Percentiles rank a stretch among this genome's conserved stretches.
Conservation (phyloP, 1,140 invertebrate species). For the Araneus ventricosus region DNA sequence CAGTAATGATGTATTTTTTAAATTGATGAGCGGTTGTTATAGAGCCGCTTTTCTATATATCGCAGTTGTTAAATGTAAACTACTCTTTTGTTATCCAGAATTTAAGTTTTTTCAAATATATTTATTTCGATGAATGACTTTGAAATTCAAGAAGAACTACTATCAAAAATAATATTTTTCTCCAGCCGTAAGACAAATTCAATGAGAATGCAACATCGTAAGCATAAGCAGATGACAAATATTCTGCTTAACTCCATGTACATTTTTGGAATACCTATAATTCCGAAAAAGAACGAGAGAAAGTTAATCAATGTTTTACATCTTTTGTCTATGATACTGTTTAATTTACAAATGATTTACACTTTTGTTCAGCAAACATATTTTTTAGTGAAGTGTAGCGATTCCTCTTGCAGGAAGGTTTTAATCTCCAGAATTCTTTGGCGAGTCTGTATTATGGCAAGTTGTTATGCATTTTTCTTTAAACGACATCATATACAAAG, state of each 20-base stretch:
- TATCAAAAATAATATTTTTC: no score
- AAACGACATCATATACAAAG: neutral
- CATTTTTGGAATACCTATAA: neutral
- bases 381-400: neutral
- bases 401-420: neutral
- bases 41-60: no score
- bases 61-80: no score
- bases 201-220: no score
- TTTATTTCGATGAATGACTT: no score
- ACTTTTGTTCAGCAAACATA: neutral
- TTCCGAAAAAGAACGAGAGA: neutral
- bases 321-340: neutral
- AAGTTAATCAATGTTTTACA: neutral
- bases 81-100: no score
- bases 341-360: neutral
- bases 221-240: neutral
- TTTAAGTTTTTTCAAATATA: no score
- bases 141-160: no score
- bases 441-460: neutral
- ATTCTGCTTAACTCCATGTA: neutral
- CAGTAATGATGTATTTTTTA: no score
- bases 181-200: no score
- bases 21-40: no score
- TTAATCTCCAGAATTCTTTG: neutral
- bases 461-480: neutral